These are phyloP conservation scores for Brachypterus glaber DNA, from an alignment of 2,888 invertebrate genomes.

Conservation along the genomic window DNA sequence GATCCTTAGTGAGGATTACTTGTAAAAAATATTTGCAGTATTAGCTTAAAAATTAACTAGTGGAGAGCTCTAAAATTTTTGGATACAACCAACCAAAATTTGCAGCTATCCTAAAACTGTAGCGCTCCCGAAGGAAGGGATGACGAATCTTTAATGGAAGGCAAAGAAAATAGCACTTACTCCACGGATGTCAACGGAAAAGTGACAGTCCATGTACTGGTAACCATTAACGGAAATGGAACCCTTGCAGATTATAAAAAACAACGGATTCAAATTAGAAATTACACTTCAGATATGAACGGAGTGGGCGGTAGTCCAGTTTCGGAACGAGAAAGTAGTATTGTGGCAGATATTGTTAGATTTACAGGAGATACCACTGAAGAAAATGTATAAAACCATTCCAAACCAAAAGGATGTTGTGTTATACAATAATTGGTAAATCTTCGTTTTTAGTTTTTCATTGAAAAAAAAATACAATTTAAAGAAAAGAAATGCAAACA, in stretches of 20 bases:
- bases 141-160: conserved; percentile 56
- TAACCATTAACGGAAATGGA: conserved; percentile 67
- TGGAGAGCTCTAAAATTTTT: too few relatives aligned
- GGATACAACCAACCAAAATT: too few relatives aligned
- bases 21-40: too few relatives aligned
- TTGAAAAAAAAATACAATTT: too few relatives aligned
- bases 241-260: conserved; percentile 90
- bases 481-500: too few relatives aligned
- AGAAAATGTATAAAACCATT: conserved; percentile 69
- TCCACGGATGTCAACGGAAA: conserved; percentile 74
- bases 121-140: conserved; percentile 77
- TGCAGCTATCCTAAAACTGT: conserved; percentile 35
- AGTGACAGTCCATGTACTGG: conserved; percentile 56
- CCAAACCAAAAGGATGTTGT: conserved; percentile 63
- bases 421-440: conserved; percentile 64
- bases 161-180: conserved; percentile 46
- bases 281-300: conserved; percentile 46
- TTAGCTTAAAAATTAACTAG: too few relatives aligned
- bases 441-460: too few relatives aligned
- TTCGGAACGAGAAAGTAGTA: conserved; percentile 42
- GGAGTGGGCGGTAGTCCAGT: conserved; percentile 39
- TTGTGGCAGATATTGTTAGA: conserved; percentile 46
- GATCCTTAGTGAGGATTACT: too few relatives aligned
- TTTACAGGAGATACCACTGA: conserved; percentile 64
- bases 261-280: conserved; percentile 75